Evolutionary conservation across 1,140 invertebrate genomes (phyloP).

Genomic region (Caenorhabditis inopinata): DNA sequence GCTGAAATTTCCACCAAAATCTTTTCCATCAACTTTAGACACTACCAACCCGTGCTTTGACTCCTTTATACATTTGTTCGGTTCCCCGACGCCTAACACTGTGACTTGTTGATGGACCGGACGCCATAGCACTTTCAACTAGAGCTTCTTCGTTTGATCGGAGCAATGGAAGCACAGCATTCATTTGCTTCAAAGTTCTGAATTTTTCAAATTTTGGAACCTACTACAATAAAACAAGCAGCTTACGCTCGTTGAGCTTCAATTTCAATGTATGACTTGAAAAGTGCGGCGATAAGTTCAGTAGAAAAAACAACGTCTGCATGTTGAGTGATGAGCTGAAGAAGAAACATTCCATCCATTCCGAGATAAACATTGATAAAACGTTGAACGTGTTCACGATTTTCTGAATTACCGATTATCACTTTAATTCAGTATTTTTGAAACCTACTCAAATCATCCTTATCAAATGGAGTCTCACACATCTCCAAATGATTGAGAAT

Average conservation of each 20-base stretch:
- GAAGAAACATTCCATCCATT: constrained; percentile 58
- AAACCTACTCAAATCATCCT: constrained; percentile 38
- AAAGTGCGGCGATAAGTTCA: constrained; percentile 55
- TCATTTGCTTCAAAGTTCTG: constrained; percentile 42
- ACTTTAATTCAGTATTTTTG: not conserved
- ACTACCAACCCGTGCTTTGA: not conserved
- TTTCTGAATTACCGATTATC: constrained; percentile 39
- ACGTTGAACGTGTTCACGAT: constrained; percentile 50
- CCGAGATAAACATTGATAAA: constrained; percentile 58
- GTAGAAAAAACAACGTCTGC: constrained; percentile 65
- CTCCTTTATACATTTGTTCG: not conserved
- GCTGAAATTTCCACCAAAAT: not conserved
- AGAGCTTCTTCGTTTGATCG: not conserved
- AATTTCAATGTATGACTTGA: constrained; percentile 55
- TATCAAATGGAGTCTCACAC: constrained; percentile 56
- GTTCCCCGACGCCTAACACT: not conserved
- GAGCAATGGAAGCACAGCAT: constrained; percentile 20
- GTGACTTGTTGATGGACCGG: constrained; percentile 5
- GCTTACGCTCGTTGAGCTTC: constrained; percentile 52
- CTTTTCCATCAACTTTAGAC: too few species aligned
- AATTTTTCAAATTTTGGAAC: not conserved
- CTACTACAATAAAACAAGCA: not conserved
- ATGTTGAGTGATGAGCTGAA: constrained; percentile 61
- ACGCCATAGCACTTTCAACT: not conserved
- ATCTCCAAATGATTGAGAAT: constrained; percentile 64